Percentiles rank a stretch among this genome's conserved stretches.
Conservation (phyloP, 1,140 invertebrate species). For the Ladona fulva region DNA sequence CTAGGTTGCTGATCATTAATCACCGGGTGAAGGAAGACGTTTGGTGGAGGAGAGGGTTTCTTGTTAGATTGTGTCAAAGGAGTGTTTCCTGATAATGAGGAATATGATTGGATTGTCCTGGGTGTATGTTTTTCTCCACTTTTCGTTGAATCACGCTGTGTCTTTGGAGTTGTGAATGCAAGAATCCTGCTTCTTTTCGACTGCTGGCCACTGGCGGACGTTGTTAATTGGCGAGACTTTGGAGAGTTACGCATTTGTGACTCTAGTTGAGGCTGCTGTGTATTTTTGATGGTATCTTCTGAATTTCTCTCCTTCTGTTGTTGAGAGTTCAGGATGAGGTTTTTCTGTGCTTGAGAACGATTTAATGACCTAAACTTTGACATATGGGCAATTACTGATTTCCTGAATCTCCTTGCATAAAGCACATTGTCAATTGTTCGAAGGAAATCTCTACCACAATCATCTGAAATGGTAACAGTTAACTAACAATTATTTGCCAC, state of each 20-base stretch:
- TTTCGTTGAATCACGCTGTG: background rate
- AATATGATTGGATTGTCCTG: background rate
- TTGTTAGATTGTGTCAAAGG: background rate
- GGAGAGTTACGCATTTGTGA: background rate
- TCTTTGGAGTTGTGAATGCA: background rate
- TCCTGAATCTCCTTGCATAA: background rate
- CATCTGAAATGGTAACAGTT: background rate
- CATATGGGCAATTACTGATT: background rate
- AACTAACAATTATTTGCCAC: too few species aligned
- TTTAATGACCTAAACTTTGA: background rate
- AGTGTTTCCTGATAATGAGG: background rate
- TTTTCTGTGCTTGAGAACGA: background rate
- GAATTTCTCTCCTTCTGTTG: background rate
- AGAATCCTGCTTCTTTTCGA: background rate
- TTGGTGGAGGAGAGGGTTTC: background rate
- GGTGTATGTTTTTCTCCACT: background rate
- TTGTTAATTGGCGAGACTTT: background rate
- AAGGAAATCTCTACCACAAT: background rate
- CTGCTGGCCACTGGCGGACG: background rate
- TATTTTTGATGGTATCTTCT: background rate
- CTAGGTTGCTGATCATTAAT: background rate
- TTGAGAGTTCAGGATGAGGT: background rate
- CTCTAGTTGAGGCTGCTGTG: background rate
- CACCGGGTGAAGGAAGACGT: background rate
- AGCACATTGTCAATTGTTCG: background rate